phyloP scores from a whole-genome alignment of 2,113 vertebrate genomes.

The Pica pica region DNA sequence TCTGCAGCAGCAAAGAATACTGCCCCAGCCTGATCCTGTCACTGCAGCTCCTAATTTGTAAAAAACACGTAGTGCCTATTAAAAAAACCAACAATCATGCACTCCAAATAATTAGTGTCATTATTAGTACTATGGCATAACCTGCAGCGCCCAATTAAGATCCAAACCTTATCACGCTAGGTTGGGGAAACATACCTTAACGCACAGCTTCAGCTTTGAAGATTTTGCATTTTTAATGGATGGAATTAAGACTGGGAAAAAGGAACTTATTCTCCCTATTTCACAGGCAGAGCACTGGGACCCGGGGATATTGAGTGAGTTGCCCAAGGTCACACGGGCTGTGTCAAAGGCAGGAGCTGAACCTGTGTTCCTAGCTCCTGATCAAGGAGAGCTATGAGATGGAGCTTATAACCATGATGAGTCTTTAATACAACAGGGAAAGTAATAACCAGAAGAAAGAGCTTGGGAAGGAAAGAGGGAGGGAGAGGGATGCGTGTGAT shows the following conservation, averaged over 20 bases:
- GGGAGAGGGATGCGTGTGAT: not conserved
- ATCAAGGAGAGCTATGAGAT: not conserved
- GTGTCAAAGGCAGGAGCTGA: not conserved
- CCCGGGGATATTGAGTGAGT: not conserved
- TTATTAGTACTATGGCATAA: constrained; percentile 22
- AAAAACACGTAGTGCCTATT: not conserved
- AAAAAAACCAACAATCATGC: not conserved
- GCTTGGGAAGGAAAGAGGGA: not conserved
- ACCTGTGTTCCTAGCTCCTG: not conserved
- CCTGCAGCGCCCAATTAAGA: constrained; percentile 45
- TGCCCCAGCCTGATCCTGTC: not conserved
- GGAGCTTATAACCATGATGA: not conserved
- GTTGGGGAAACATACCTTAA: constrained; percentile 14
- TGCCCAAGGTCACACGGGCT: not conserved
- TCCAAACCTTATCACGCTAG: not conserved
- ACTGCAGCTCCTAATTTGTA: not conserved
- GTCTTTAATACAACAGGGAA: constrained; percentile 11
- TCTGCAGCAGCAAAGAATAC: not conserved
- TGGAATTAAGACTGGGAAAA: constrained; percentile 19
- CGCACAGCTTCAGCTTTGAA: not conserved
- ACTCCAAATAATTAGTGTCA: constrained; percentile 33
- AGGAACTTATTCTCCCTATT: not conserved
- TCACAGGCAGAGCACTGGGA: not conserved
- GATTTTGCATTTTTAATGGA: constrained; percentile 35
- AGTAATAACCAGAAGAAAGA: constrained; percentile 39